Conservation (phyloP, 2,113 vertebrate genomes). For the Pholis gunnellus region DNA sequence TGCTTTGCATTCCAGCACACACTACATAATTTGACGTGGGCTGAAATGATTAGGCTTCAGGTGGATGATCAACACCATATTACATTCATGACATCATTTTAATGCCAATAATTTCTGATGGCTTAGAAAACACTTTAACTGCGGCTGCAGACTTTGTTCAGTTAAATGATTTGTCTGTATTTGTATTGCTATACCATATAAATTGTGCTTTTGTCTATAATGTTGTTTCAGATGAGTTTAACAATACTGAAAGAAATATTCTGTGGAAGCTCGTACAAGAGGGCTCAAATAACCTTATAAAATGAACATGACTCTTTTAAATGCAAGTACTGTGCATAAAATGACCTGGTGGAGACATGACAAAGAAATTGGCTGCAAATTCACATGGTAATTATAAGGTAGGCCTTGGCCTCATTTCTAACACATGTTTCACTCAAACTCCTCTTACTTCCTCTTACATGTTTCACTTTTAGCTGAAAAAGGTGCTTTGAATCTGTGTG, state of each 20-base stretch:
- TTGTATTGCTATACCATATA: background rate
- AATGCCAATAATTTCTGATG: background rate
- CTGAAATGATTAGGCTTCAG: conserved; percentile 6
- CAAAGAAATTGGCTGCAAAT: conserved; percentile 5
- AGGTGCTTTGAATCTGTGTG: background rate
- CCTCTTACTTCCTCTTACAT: background rate
- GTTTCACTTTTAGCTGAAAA: background rate
- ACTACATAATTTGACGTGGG: conserved; percentile 10
- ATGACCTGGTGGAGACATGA: conserved; percentile 14
- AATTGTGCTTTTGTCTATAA: background rate
- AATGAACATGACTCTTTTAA: conserved; percentile 14
- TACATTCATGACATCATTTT: conserved; percentile 14
- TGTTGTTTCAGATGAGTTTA: background rate
- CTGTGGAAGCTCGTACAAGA: background rate
- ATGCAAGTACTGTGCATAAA: background rate
- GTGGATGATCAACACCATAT: conserved; percentile 34
- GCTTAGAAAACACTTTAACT: background rate
- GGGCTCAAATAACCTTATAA: background rate
- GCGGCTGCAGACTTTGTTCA: background rate
- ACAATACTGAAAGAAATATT: background rate
- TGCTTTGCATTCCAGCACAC: conserved; percentile 7
- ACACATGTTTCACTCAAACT: background rate
- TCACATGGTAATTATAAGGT: conserved; percentile 22
- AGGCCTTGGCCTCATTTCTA: background rate
- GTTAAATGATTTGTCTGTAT: background rate